Evolutionary conservation across 2,113 vertebrate species (phyloP), one percentile per base, ranked within the genome.

Genomic region (Eurystomus gularis): DNA sequence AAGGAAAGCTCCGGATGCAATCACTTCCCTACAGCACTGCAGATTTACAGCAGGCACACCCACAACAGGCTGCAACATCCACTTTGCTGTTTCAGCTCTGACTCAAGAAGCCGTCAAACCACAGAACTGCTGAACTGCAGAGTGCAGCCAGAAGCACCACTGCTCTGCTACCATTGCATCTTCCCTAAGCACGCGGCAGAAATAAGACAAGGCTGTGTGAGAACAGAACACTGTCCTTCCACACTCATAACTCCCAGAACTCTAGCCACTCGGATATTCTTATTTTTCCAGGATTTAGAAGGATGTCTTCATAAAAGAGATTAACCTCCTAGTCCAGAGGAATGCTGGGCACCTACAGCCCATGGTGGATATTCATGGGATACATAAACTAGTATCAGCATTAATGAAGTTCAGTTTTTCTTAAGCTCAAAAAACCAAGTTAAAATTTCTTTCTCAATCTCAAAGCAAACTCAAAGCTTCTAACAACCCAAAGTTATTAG

Each of bases 321-420:
- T n/a, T n/a, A n/a, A n/a, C n/a, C n/a, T n/a, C n/a, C n/a, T n/a
- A n/a, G n/a, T 15, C 62, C 57, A 69, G 29, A 48, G 42, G 14
- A 76, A 18, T 3, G 5, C 73, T 44, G 25, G 29, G 29, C 51
- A 78, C 24, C 40, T 60, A 23, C 57, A 81, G 49, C 6, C 51
- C 13, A 2, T 15, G 13, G 23, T 6, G 8, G 28, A 86, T 11
- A 29, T 11, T 33, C 4, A 66, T 0, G 0, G 6, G 37, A 35
- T 54, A 58, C 46, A 48, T 5, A 62, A 78, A 73, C 44, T 3
- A 33, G 14, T 33, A 64, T 4, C 64, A 71, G 31, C 35, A 55
- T 44, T 33, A 68, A 40, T 28, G 44, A 80, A 48, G 39, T 13
- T 60, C 12, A 21, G 5, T 9, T 60, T 61, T 64, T 29, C 55